phyloP scores from a whole-genome alignment of 2,113 vertebrate species.

The Tylochromis polylepis region DNA sequence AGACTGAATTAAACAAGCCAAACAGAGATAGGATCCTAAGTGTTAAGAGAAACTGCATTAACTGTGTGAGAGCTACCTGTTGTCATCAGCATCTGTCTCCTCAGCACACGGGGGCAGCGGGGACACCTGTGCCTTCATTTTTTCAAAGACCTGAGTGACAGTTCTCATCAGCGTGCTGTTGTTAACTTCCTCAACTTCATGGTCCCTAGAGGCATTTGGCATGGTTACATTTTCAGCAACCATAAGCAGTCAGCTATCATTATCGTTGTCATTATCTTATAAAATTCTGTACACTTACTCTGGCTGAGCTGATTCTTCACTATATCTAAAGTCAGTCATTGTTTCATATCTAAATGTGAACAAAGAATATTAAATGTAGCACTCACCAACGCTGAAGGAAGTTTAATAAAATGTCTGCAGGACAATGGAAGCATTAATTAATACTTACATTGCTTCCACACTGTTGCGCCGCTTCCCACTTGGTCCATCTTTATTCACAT shows the following conservation, averaged over 20 bases:
- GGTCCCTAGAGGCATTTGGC: background rate
- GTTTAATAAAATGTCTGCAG: background rate
- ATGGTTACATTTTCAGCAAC: background rate
- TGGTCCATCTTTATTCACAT: background rate
- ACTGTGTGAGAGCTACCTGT: conserved; percentile 24
- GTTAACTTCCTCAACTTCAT: background rate
- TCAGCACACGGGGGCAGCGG: background rate
- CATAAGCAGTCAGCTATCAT: background rate
- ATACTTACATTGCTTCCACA: conserved; percentile 49
- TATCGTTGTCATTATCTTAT: background rate
- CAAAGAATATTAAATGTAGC: background rate
- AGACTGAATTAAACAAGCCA: background rate
- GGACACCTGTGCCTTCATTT: background rate
- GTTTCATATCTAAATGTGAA: conserved; percentile 43
- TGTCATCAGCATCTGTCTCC: background rate
- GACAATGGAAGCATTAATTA: background rate
- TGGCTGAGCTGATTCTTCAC: background rate
- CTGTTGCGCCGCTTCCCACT: rapidly evolving
- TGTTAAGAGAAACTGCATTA: background rate
- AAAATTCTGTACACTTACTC: conserved; percentile 3
- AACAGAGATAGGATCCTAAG: background rate
- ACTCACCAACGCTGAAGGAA: background rate
- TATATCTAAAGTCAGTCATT: background rate
- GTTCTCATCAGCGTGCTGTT: background rate
- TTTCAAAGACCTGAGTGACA: background rate